Base-by-base conservation (phyloP, 2,888 invertebrate genomes). In the Cheilosia grossa region DNA sequence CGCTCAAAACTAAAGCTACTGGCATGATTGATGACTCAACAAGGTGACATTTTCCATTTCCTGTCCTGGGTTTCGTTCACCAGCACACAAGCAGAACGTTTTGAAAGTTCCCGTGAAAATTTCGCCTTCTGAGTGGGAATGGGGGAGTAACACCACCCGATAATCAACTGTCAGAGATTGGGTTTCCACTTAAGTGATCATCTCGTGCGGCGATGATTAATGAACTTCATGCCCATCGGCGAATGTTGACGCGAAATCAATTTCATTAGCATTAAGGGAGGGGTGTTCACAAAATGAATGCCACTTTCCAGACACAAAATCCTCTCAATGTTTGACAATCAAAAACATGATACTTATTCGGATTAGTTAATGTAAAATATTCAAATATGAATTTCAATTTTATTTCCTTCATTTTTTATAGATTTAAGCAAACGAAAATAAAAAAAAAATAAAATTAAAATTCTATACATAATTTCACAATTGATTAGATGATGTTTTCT, bases 11-110 rank as follows among this genome's bases (percentile, higher is more conserved):
- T 10, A 72, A 66, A 54, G 58, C 37, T 37, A 56, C 42, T 53
- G 24, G 24, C n/a, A 30, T 82, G 82, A 82, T 82, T 82, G 82
- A 82, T 82, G 72, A 63, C 40, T 64, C 5, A 19, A 2, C 19
- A 19, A 42, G 58, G 66, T 82, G 82, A 82, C 82, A 82, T 82
- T 73, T 73, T 73, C 72, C 82, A 82, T 82, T 82, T 82, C 82
- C 82, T 77, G 33, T 54, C 24, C 19, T 42, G 9, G 40, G 42
- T 67, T 67, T 24, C 30, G 19, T 21, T 70, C 24, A 42, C 51
- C 30, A 27, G n/a, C 24, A 7, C 30, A 44, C 10, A 19, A 47
- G 30, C 27, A 33, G 21, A 78, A 30, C 15, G 2, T 59, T 58
- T 66, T 53, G 40, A 42, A 10, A 47, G 17, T 40, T 51, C 27